These are phyloP conservation scores for Limanda limanda DNA, from an alignment of 2,113 vertebrate species.

Conservation along the genomic window DNA sequence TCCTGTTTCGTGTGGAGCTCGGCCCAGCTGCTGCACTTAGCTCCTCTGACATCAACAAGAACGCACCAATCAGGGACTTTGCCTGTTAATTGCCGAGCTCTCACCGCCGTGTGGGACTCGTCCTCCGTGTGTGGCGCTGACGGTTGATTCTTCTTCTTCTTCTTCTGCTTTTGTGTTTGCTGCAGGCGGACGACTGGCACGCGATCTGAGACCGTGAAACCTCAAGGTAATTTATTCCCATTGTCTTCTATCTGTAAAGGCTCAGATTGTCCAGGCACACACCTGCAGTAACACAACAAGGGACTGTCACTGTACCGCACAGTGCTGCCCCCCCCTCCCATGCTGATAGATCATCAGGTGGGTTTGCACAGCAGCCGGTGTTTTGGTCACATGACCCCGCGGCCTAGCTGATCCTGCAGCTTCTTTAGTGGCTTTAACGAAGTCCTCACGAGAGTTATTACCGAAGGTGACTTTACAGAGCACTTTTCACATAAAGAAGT, in stretches of 20 bases:
- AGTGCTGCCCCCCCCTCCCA: background rate
- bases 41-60: slow-evolving; percentile 52
- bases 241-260: slow-evolving; percentile 26
- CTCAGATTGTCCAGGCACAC: slow-evolving; percentile 4
- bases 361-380: no score
- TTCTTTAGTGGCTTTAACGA: slow-evolving; percentile 14
- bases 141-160: slow-evolving; percentile 19
- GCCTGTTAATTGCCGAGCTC: slow-evolving; percentile 23
- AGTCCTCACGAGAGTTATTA: background rate
- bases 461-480: background rate
- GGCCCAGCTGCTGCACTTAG: slow-evolving; percentile 42
- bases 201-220: slow-evolving; percentile 48
- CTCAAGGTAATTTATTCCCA: slow-evolving; percentile 54
- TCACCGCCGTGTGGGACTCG: slow-evolving; percentile 11
- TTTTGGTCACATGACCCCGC: no score
- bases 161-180: background rate
- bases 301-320: no score
- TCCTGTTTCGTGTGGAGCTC: slow-evolving; percentile 33
- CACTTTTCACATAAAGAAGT: background rate
- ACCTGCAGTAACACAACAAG: slow-evolving; percentile 13
- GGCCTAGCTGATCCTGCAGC: background rate
- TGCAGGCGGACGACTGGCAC: slow-evolving; percentile 48
- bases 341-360: background rate
- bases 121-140: slow-evolving; percentile 12
- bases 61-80: slow-evolving; percentile 44